Evolutionary conservation across 2,888 invertebrate genomes (phyloP).

Genomic region (Tetranychus piercei): DNA sequence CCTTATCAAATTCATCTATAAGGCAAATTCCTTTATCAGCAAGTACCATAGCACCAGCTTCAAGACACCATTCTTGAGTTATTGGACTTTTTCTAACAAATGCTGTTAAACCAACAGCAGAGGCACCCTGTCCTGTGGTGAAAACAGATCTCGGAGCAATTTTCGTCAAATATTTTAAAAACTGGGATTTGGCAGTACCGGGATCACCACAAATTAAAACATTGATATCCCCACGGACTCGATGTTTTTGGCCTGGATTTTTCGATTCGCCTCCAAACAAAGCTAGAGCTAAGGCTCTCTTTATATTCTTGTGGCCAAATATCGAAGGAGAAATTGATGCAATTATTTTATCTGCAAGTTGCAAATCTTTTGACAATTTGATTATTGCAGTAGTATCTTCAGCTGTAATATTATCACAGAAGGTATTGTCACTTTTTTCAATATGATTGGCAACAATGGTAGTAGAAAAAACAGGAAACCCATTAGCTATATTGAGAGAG

Average conservation of each 20-base stretch:
- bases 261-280: slow-evolving; percentile 93
- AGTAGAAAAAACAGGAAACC: slow-evolving; percentile 96
- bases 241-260: slow-evolving; percentile 87
- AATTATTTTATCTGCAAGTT: slow-evolving; percentile 52
- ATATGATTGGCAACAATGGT: slow-evolving; percentile 90
- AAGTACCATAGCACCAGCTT: slow-evolving; percentile 90
- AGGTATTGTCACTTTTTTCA: slow-evolving; percentile 72
- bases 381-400: slow-evolving; percentile 78
- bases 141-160: slow-evolving; percentile 89
- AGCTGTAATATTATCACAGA: slow-evolving; percentile 74
- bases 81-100: slow-evolving; percentile 82
- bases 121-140: slow-evolving; percentile 95
- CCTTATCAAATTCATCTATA: slow-evolving; percentile 96
- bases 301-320: slow-evolving; percentile 89
- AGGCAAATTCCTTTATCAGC: slow-evolving; percentile 96
- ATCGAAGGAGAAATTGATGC: slow-evolving; percentile 75
- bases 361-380: slow-evolving; percentile 67
- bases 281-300: slow-evolving; percentile 71
- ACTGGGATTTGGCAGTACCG: slow-evolving; percentile 97
- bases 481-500: slow-evolving; percentile 69
- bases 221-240: slow-evolving; percentile 88
- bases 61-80: slow-evolving; percentile 89
- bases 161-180: slow-evolving; percentile 88
- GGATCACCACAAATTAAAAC: slow-evolving; percentile 93
- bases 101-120: slow-evolving; percentile 94